A percentile compares a stretch with the other conserved stretches of the same genome.
These are phyloP conservation scores for Bombus superbus DNA, from an alignment of 1,140 invertebrate genomes.

Conservation along the genomic window DNA sequence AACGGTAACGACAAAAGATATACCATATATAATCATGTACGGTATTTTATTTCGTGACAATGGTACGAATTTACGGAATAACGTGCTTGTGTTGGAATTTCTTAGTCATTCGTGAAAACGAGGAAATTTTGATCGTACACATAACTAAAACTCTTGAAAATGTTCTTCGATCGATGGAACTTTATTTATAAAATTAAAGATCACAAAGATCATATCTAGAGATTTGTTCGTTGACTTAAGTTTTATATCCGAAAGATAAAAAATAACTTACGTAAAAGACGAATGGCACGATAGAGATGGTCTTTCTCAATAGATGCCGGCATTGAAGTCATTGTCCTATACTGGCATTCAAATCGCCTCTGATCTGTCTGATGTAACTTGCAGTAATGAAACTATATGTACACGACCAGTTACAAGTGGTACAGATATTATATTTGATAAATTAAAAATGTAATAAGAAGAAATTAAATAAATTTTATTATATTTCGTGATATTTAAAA, in stretches of 20 bases:
- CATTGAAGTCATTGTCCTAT: constrained; percentile 34
- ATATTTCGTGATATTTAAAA: not conserved
- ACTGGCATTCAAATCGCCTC: constrained; percentile 41
- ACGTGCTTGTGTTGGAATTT: not conserved
- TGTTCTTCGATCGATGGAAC: not conserved
- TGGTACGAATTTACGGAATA: constrained; percentile 13
- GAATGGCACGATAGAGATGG: not conserved
- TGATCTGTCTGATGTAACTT: not conserved
- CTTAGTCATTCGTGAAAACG: not conserved
- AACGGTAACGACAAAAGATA: constrained; percentile 55
- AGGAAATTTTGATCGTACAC: not conserved
- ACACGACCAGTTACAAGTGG: not conserved
- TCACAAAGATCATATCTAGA: not conserved
- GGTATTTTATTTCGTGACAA: constrained; percentile 41
- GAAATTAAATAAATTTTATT: not conserved
- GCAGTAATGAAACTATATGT: not conserved
- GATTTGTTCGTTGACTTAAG: not conserved
- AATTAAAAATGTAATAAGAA: not conserved
- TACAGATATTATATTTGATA: not conserved
- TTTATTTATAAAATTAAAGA: not conserved
- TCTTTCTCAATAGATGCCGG: not conserved
- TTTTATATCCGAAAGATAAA: not conserved
- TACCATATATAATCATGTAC: constrained; percentile 32
- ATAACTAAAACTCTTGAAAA: too few relatives aligned
- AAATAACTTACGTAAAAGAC: not conserved